Evolutionary conservation across 2,113 vertebrate genomes (phyloP).

Genomic region (Vombatus ursinus): DNA sequence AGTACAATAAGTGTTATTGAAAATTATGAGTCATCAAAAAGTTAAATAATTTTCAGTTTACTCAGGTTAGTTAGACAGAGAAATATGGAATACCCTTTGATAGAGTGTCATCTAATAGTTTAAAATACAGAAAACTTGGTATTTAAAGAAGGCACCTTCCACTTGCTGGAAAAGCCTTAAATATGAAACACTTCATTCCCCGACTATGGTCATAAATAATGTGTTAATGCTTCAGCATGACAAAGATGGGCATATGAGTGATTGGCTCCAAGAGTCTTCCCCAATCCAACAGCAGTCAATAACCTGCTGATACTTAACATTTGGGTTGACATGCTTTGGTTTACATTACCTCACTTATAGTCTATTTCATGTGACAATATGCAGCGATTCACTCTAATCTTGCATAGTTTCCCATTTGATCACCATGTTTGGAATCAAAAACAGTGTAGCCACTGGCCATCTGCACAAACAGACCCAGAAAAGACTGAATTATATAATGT

Average conservation of each 20-base stretch:
- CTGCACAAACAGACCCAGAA: conserved; percentile 67
- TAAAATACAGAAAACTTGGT: not conserved
- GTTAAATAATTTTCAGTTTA: conserved; percentile 7
- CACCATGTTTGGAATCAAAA: conserved; percentile 62
- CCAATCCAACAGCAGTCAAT: conserved; percentile 41
- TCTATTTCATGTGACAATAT: conserved; percentile 36
- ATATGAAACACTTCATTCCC: conserved; percentile 19
- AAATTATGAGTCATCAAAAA: conserved; percentile 14
- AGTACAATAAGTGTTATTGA: not conserved
- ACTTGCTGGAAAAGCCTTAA: not conserved
- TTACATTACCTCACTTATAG: conserved; percentile 30
- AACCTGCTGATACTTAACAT: conserved; percentile 24
- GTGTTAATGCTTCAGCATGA: conserved; percentile 17
- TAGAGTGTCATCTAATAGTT: conserved; percentile 2
- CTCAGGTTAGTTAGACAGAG: not conserved
- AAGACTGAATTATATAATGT: conserved; percentile 74
- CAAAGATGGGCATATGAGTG: conserved; percentile 13
- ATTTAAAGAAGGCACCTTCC: conserved; percentile 33
- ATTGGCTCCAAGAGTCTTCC: conserved; percentile 35
- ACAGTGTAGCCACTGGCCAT: conserved; percentile 70
- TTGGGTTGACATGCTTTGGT: conserved; percentile 43
- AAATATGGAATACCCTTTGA: not conserved
- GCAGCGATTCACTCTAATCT: conserved; percentile 49
- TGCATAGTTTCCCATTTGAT: conserved; percentile 66
- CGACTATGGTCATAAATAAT: conserved; percentile 4